Base-by-base conservation (phyloP, 53 echinoderm and acorn worm species). In the Astropecten irregularis region DNA sequence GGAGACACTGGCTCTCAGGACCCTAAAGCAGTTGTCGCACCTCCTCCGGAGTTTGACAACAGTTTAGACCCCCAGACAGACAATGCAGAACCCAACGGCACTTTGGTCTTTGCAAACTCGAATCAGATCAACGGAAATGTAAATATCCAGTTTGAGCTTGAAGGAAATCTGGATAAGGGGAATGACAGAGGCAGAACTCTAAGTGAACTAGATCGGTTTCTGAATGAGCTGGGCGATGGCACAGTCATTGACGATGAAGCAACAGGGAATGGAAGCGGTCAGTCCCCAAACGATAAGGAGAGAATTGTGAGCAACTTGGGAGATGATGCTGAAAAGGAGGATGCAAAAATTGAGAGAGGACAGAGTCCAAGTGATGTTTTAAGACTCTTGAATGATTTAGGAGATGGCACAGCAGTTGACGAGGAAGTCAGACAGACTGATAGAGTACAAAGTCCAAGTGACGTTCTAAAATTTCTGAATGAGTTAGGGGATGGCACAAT, bases 401-500 rank as follows among this genome's bases (percentile, higher is more conserved):
- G 79, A 79, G 79, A 79, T n/a, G 79, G 79, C 20, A 66, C 66
- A 18, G 20, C 66, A 3, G 36, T 66, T 38, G 66, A 66, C 42
- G 42, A 42, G 11, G 42, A 42, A 6, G 42, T 11, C n/a, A n/a
- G n/a, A n/a, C n/a, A n/a, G n/a, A n/a, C n/a, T n/a, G n/a, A n/a
- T n/a, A n/a, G n/a, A n/a, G 42, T 6, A 11, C 42, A 42, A 42
- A 42, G 6, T 6, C 42, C 42, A 42, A 42, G 42, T 11, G 42
- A 42, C 42, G 42, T 42, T 11, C 42, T 42, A 11, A 42, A 42
- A 42, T 6, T 11, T 6, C 42, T 42, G 42, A 79, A 62, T 32
- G 79, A 79, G 61, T 46, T 79, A 26, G 79, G 79, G 46, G 62
- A 79, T 30, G 79, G 79, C 11, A 40, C 68, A 44, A 27, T 27